These are phyloP conservation scores for Calephelis virginiensis DNA, from an alignment of 1,140 invertebrate species.

Conservation along the genomic window DNA sequence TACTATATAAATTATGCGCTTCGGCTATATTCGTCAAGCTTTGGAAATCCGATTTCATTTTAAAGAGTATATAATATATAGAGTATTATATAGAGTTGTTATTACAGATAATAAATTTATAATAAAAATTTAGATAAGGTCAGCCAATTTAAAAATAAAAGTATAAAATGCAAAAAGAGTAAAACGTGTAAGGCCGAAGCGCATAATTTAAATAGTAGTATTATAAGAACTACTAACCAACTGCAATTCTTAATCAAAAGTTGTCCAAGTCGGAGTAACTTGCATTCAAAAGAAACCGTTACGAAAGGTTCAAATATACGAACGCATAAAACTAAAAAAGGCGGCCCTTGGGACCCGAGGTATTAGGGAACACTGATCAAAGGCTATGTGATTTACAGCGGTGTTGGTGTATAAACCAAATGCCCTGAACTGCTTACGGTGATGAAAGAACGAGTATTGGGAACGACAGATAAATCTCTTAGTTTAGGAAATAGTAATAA, in stretches of 20 bases:
- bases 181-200: no score
- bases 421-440: conserved; percentile 37
- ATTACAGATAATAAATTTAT: no score
- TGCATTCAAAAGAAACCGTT: conserved; percentile 15
- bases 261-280: not conserved
- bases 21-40: no score
- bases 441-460: conserved; percentile 35
- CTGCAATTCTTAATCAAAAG: not conserved
- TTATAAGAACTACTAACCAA: no score
- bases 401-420: conserved; percentile 43
- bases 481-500: not conserved
- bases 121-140: no score
- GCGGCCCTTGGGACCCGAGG: conserved; percentile 30
- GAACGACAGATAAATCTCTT: conserved; percentile 24
- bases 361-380: conserved; percentile 40
- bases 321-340: conserved; percentile 35
- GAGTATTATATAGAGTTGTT: no score
- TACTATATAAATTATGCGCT: no score
- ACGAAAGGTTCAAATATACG: not conserved
- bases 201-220: no score
- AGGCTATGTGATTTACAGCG: conserved; percentile 47
- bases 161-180: no score
- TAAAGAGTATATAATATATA: no score
- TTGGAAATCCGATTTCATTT: no score
- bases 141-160: no score